Base-by-base conservation (phyloP, 2,888 invertebrate species). In the Nomada ruficornis region DNA sequence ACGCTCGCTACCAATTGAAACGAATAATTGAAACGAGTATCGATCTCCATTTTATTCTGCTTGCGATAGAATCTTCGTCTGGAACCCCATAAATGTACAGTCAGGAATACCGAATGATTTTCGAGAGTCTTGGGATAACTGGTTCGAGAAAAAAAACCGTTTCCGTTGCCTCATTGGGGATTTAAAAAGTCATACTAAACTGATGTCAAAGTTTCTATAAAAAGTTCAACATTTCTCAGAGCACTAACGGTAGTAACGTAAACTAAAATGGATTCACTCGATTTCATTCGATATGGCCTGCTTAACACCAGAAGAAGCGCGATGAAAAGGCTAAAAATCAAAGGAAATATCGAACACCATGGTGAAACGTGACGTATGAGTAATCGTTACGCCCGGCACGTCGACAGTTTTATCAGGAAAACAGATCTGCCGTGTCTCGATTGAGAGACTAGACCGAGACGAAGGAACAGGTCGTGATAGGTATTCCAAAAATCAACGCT, bases 341-440 rank as follows among this genome's bases (percentile, higher is more conserved):
- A 26, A 59, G 62, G 54, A 67, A 77, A 55, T 23, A 44, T 67
- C 54, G 52, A 20, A 44, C 52, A 65, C 60, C 29, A 29, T 18
- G 62, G 52, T 4, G 23, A 44, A 64, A 52, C 68, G 62, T 44
- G 59, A n/a, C 54, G 67, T 59, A 44, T 36, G 65, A 57, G 68
- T 50, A 65, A 79, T 84, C 80, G 74, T 80, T 63, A 72, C 71
- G 67, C 72, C 26, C 23, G 47, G 64, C 71, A 60, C 71, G 84
- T 47, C 62, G 44, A 63, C 59, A 42, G 55, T 42, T 73, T 64
- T 69, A 52, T 63, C 71, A 3, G 36, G 54, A 57, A 78, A 82
- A 71, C 50, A 55, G 52, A 80, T 80, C 78, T 57, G 36, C 26
- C 67, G 36, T 36, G 59, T 50, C 77, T 44, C 68, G 74, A 74